Base-by-base conservation (phyloP, 2,113 vertebrate species). In the Solea solea region DNA sequence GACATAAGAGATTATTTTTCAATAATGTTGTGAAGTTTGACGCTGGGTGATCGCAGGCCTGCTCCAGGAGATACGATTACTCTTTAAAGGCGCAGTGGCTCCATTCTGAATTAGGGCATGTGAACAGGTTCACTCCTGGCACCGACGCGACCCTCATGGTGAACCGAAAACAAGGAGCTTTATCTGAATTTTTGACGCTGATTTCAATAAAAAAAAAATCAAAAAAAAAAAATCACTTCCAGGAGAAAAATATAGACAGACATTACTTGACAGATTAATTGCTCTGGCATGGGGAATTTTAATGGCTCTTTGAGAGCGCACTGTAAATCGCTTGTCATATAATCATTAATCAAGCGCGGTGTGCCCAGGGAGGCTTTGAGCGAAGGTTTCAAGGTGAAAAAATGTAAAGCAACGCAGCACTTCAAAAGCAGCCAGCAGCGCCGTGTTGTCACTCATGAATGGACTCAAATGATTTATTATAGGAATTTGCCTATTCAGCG, bases 81-180 rank as follows among this genome's bases (percentile, higher is more conserved):
- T 82, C 86, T 90, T 93, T 93, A 93, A 93, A 94, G 92, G 89
- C 86, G 65, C 91, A 93, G 93, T 28, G 81, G 82, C 78, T 82
- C 69, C 80, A 57, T 86, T 91, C 78, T 88, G 75, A 79, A 76
- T 83, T 85, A 83, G 82, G 80, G 75, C 82, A 78, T 85, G 81
- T 50, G 74, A 82, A 80, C 86, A 90, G 80, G 87, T 88, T 88
- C 84, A 78, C 54, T 75, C 11, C 45, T 64, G 67, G 60, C 68
- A 61, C 65, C 0, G 25, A 40, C 28, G 4, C 40, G 5, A 6
- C 25, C 28, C 70, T 34, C 16, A 13, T 9, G 45, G 45, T 50
- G 50, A 3, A 3, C 49, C 11, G 14, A 4, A 14, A 48, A n/a
- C 57, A 25, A 9, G 57, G 7, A 25, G 44, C 14, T 48, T 48